Evolutionary conservation across 2,113 vertebrate species (phyloP).

Genomic region (Paraplagusia blochii): DNA sequence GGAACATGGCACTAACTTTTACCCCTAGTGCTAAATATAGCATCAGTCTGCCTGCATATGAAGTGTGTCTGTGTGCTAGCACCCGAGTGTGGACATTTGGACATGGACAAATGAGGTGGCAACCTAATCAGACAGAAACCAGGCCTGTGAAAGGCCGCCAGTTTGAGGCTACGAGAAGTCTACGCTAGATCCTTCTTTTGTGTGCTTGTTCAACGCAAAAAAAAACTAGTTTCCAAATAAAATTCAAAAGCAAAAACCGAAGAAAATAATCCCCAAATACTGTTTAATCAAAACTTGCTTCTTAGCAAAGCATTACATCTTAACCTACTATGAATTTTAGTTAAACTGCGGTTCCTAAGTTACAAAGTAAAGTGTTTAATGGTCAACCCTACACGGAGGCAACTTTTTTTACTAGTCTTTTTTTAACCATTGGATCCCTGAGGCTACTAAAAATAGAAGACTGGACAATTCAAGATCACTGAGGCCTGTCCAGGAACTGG

Average conservation of each 20-base stretch:
- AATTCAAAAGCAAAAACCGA: no score
- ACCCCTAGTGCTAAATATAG: constrained; percentile 60
- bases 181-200: no score
- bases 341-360: not conserved
- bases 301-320: no score
- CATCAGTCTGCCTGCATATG: constrained; percentile 22
- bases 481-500: constrained; percentile 24
- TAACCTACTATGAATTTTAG: no score
- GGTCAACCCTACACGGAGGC: constrained; percentile 43
- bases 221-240: no score
- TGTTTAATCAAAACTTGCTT: no score
- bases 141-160: no score
- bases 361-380: constrained; percentile 34
- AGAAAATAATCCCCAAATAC: no score
- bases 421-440: constrained; percentile 35
- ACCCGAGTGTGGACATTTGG: constrained; percentile 1
- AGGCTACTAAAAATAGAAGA: constrained; percentile 49
- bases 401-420: constrained; percentile 60
- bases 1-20: constrained; percentile 39
- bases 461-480: constrained; percentile 39
- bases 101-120: no score
- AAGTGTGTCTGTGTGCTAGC: not conserved
- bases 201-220: no score
- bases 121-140: no score
- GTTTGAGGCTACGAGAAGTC: no score